A percentile compares a stretch with the other conserved stretches of the same genome.
Conservation (phyloP, 2,797 vertebrate genomes). For the Argya squamiceps region DNA sequence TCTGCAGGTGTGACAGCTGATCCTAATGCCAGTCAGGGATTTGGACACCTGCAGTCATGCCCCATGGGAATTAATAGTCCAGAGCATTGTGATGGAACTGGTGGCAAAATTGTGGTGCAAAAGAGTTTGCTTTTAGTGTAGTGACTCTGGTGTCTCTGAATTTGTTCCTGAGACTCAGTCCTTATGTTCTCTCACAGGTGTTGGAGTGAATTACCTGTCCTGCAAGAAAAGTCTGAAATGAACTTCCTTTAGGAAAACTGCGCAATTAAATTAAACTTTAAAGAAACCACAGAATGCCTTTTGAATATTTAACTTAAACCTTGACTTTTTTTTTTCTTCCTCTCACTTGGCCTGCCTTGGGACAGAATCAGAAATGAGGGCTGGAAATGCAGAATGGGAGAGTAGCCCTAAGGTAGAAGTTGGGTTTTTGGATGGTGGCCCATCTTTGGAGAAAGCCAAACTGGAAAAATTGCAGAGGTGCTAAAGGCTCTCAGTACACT, state of each 20-base stretch:
- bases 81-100: neutral
- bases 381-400: neutral
- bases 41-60: neutral
- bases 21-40: neutral
- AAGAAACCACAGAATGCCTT: neutral
- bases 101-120: neutral
- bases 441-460: neutral
- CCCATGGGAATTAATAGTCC: neutral
- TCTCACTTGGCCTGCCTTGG: neutral
- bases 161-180: neutral
- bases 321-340: neutral
- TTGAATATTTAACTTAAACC: neutral
- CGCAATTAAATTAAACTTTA: conserved; percentile 25
- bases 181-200: neutral
- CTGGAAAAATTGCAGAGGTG: neutral
- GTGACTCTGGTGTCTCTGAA: neutral
- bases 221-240: neutral
- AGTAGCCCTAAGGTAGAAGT: neutral
- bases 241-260: neutral
- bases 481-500: neutral
- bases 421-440: neutral
- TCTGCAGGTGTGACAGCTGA: neutral
- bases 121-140: neutral
- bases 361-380: neutral
- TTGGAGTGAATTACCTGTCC: conserved; percentile 6